A percentile compares a stretch with the other conserved stretches of the same genome.
Evolutionary conservation across 2,888 invertebrate genomes (phyloP).

Genomic region (Epirrita christyi): DNA sequence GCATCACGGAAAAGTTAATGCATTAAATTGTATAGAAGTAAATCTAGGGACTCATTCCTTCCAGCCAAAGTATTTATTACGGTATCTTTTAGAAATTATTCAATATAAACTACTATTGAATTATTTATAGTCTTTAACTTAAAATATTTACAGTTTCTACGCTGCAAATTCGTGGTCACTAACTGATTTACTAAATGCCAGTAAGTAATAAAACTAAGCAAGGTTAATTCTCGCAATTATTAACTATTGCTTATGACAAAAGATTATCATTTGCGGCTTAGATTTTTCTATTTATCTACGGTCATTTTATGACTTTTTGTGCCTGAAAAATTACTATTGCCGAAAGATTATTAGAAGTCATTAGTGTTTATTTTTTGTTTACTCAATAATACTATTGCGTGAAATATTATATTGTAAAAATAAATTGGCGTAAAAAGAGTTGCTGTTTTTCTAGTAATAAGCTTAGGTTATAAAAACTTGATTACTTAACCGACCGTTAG

Average conservation of each 20-base stretch:
- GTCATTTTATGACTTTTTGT: conserved; percentile 4
- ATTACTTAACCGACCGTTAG: too few species aligned
- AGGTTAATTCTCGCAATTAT: conserved; percentile 39
- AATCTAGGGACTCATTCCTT: background rate
- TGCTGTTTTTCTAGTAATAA: background rate
- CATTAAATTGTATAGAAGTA: background rate
- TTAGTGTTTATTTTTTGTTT: conserved; percentile 16
- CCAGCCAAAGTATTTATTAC: background rate
- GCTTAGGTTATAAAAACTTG: too few species aligned
- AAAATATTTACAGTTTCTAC: background rate
- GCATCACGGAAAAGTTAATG: too few species aligned
- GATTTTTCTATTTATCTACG: conserved; percentile 13
- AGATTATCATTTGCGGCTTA: conserved; percentile 26
- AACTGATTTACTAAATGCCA: background rate
- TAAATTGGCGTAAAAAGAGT: background rate
- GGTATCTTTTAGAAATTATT: background rate
- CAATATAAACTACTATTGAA: background rate
- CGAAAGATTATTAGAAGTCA: conserved; percentile 8
- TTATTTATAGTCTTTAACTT: background rate
- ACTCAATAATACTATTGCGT: conserved; percentile 13
- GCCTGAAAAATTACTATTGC: conserved; percentile 10
- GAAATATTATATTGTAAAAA: conserved; percentile 10
- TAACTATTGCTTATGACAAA: conserved; percentile 13
- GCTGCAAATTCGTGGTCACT: background rate
- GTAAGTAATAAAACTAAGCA: conserved; percentile 19